These are phyloP conservation scores for Drosophila ochracea DNA, from an alignment of 2,888 invertebrate species.

Conservation along the genomic window DNA sequence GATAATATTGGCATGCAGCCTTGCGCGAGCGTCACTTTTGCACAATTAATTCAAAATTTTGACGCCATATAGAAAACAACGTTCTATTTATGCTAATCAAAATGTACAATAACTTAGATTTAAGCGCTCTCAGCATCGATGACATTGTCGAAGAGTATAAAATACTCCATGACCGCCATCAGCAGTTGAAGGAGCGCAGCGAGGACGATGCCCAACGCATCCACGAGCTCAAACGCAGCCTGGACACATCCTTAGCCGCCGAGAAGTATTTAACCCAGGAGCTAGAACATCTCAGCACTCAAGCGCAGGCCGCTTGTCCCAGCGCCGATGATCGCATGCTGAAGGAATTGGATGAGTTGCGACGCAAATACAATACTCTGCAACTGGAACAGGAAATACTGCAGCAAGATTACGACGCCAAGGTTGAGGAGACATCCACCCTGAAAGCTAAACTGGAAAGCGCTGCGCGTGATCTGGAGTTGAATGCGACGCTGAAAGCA, in stretches of 20 bases:
- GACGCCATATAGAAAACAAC: constrained; percentile 9
- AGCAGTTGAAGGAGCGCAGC: constrained; percentile 65
- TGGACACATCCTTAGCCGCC: constrained; percentile 81
- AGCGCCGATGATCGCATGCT: constrained; percentile 36
- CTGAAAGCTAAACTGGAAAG: constrained; percentile 60
- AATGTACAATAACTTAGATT: constrained; percentile 71
- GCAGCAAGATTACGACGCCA: constrained; percentile 73
- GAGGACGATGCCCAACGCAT: constrained; percentile 83
- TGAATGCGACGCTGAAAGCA: constrained; percentile 15
- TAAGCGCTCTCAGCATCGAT: constrained; percentile 69
- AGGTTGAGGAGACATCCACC: constrained; percentile 59
- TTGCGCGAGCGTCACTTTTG: constrained; percentile 39
- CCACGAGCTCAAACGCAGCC: constrained; percentile 81
- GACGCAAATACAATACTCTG: constrained; percentile 66
- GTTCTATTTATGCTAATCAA: not conserved
- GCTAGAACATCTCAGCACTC: constrained; percentile 74
- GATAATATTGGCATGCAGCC: constrained; percentile 4
- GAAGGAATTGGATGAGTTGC: constrained; percentile 68
- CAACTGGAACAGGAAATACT: constrained; percentile 60
- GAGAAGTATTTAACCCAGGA: constrained; percentile 82
- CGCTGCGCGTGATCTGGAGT: constrained; percentile 23
- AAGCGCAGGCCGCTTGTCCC: constrained; percentile 37
- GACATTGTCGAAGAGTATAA: constrained; percentile 83
- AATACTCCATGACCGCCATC: constrained; percentile 72
- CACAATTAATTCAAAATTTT: constrained; percentile 44